phyloP scores from a whole-genome alignment of 1,140 invertebrate genomes.

The Coenobita brevimanus region DNA sequence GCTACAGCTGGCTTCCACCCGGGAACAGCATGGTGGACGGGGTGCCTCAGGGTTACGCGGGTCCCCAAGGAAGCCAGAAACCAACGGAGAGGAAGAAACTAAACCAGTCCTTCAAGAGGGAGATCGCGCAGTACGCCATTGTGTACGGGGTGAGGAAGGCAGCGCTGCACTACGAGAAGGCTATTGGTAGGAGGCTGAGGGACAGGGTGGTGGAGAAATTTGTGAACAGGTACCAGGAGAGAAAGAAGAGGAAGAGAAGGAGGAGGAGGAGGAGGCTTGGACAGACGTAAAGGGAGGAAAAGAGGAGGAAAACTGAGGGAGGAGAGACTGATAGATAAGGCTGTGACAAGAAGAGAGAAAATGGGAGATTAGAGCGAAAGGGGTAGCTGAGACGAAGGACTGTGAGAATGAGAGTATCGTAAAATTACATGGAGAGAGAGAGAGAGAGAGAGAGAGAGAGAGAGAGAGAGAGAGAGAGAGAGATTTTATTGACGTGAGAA shows the following conservation, averaged over 20 bases:
- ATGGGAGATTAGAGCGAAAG: too few species aligned
- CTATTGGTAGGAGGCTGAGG: constrained; percentile 44
- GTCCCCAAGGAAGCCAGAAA: neutral
- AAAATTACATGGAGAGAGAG: too few species aligned
- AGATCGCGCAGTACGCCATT: constrained; percentile 57
- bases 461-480: too few species aligned
- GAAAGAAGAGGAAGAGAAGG: constrained; percentile 44
- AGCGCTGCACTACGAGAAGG: constrained; percentile 37
- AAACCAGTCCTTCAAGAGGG: constrained; percentile 47
- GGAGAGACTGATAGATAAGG: neutral
- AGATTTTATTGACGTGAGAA: too few species aligned
- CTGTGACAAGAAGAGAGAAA: too few species aligned
- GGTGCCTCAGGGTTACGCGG: neutral
- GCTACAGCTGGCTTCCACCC: constrained; percentile 13
- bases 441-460: too few species aligned
- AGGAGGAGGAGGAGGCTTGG: constrained; percentile 17
- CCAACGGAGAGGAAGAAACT: constrained; percentile 30
- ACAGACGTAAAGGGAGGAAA: neutral
- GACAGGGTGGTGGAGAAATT: constrained; percentile 48
- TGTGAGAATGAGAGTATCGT: too few species aligned
- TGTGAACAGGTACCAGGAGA: constrained; percentile 42
- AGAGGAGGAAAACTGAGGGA: neutral
- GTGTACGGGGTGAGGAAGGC: constrained; percentile 32
- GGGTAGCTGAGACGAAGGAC: too few species aligned
- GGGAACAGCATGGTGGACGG: constrained; percentile 19